Base-by-base conservation (phyloP, 2,113 vertebrate species). In the Pedetes capensis region DNA sequence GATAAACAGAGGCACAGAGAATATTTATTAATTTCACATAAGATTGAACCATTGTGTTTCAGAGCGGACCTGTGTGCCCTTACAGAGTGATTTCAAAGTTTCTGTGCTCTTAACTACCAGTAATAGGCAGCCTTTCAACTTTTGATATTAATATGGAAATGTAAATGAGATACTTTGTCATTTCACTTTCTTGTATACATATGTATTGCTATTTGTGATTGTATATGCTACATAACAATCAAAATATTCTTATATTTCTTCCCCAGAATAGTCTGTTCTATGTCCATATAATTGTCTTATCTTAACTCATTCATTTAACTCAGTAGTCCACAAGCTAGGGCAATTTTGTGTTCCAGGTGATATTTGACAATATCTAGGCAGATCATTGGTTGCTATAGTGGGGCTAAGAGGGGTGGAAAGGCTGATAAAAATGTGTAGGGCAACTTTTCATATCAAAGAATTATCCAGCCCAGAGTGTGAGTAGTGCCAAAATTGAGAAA, bases 201-300 rank as follows among this genome's bases (percentile, higher is more conserved):
- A 69, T 75, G 34, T n/a, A n/a, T 39, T 93, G 64, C 85, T 76
- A 64, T 89, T 74, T 80, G 75, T 92, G 29, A 78, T 88, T 84
- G 8, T 79, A 53, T 49, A 44, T 81, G 53, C 51, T 78, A 23
- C 14, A 6, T 75, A 69, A 71, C 71, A 57, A 51, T 71, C 32
- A 80, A n/a, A 47, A 68, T 93, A 59, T 5, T 68, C 29, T 72
- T 89, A 39, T n/a, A 82, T 91, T 81, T 88, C 55, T 80, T 89
- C 22, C 37, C 39, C 6, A 68, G 64, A 84, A 55, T 27, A 81
- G 27, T 94, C 64, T 93, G 27, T 87, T 71, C 29, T 29, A 2
- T 57, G 25, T 66, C 74, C 17, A 72, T 51, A n/a, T n/a, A n/a
- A n/a, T n/a, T n/a, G n/a, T n/a, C n/a, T n/a, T n/a, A 34, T 71